Evolutionary conservation across 2,797 vertebrate genomes (phyloP), one percentile per base, ranked within the genome.

Genomic region (Acrossocheilus wenchowensis): DNA sequence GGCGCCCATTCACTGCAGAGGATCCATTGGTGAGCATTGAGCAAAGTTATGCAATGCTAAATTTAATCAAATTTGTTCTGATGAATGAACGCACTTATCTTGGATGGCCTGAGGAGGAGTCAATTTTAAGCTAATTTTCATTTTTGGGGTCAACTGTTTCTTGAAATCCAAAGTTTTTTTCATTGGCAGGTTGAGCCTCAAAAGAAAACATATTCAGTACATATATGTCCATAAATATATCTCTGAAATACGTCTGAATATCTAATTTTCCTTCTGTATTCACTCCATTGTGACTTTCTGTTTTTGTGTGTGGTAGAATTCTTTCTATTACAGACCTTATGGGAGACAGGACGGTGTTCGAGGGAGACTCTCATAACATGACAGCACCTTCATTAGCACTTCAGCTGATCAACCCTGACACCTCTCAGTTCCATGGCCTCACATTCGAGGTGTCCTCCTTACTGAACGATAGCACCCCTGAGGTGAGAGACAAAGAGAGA

Each of bases 331-430:
- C 93, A 1, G 95, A 97, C 23, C 91, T 39, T 75, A 89, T 96
- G 60, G 96, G 96, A 78, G 94, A 97, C 82, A 96, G 92, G 41
- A 91, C 97, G 92, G 83, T 92, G 34, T 97, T 96, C 89, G 19
- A 45, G 1, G 95, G 91, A 26, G 94, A 91, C 62, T 93, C 84
- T 2, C 72, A 87, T 0, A 96, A 92, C 34, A 45, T 97, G 30
- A 92, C 89, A 0, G 92, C 91, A 21, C 90, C 94, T 0, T 93
- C 88, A 0, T 50, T 98, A 90, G 97, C 96, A 5, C 81, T 98
- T 86, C 89, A 95, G 78, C 89, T 98, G 89, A 17, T 94, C 26
- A 89, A 90, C 4, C 92, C 95, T 9, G 92, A 95, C 41, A 90
- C 93, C 82, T 84, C 88, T 0, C 12, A 30, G 1, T 99, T 97